Base-by-base conservation (phyloP, 2,797 vertebrate species). In the Helostoma temminkii region DNA sequence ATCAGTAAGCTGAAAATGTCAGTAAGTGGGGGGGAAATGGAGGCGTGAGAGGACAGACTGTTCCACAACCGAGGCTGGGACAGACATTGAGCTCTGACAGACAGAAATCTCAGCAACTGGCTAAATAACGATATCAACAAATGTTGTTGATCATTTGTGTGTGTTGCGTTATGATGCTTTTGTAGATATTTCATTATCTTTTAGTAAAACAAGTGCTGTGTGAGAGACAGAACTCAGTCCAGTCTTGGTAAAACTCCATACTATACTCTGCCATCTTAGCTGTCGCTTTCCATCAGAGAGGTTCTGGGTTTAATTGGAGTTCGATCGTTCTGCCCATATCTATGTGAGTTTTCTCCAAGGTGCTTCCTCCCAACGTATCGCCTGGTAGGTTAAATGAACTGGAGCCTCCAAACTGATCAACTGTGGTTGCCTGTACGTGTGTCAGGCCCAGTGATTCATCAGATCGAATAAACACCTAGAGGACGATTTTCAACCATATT, bases 1-100 rank as follows among this genome's bases (percentile, higher is more conserved):
- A 78, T 82, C 60, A 74, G 55, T 37, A 25, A 47, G 41, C 48
- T 57, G 55, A 45, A 77, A 71, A 78, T 72, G 77, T 62, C 74
- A 80, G 67, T 6, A 43, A 43, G 34, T 32, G 43, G 4, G 30
- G 9, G 47, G 25, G n/a, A n/a, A 22, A 39, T 15, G n/a, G 18
- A 3, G 36, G 32, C 7, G 18, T 7, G 43, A 30, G 19, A 41
- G 52, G 15, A 10, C 48, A 63, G 71, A 30, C 18, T 28, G 50
- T 21, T 66, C 30, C 28, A 47, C n/a, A 52, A 26, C 19, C 37
- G 14, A 48, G 46, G 25, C 36, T 11, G 2, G 36, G 30, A 62
- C 36, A 43, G 4, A 67, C 9, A 50, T 59, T n/a, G 14, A 62
- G 45, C 22, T 70, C 48, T 60, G 48, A 52, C 63, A 68, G 70